Evolutionary conservation across 2,113 vertebrate genomes (phyloP).

Genomic region (Seriola rivoliana): DNA sequence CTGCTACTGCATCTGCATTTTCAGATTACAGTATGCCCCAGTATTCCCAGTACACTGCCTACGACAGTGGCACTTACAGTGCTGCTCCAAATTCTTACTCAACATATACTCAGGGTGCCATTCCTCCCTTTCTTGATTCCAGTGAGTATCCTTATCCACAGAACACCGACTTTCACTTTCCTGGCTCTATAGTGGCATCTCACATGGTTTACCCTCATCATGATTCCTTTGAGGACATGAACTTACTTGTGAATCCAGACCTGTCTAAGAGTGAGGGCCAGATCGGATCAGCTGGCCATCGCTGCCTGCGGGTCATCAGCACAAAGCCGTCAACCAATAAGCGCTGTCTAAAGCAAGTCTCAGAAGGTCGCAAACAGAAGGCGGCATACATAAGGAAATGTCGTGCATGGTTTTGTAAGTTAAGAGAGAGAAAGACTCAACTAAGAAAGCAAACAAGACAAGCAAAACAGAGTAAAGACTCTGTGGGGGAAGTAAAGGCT

Average conservation of each 20-base stretch:
- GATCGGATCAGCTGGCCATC: background rate
- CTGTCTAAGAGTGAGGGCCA: slow-evolving; percentile 58
- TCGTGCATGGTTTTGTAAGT: background rate
- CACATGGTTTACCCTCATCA: fast-evolving
- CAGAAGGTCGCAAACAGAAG: background rate
- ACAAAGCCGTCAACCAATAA: background rate
- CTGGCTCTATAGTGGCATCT: background rate
- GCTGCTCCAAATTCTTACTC: slow-evolving; percentile 1
- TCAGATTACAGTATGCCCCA: slow-evolving; percentile 25
- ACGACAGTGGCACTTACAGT: background rate
- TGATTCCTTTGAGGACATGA: fast-evolving
- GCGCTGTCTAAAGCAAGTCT: background rate
- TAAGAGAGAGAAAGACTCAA: fast-evolving
- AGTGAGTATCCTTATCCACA: background rate
- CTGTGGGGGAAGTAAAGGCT: background rate
- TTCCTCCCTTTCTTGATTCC: background rate
- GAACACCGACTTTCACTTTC: background rate
- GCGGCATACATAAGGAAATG: too few relatives aligned
- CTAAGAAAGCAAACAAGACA: too few relatives aligned
- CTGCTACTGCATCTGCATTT: background rate
- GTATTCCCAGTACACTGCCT: background rate
- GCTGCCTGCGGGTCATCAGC: slow-evolving; percentile 41
- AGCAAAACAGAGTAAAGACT: fast-evolving
- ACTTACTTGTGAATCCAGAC: slow-evolving; percentile 37
- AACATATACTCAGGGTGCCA: background rate